phyloP scores from a whole-genome alignment of 2,797 vertebrate species.

The Acrossocheilus fasciatus region DNA sequence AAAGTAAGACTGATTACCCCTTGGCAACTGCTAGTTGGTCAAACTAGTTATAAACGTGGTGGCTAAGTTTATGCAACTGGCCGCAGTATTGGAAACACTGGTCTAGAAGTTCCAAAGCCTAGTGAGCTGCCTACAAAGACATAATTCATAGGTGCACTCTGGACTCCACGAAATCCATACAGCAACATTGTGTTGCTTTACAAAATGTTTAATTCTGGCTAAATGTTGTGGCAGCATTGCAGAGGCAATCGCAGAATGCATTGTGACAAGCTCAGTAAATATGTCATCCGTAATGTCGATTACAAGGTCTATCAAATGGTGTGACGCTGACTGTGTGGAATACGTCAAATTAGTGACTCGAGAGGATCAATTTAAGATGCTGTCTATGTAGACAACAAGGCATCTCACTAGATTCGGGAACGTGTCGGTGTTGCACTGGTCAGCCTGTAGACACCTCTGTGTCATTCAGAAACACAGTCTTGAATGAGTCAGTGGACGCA shows the following conservation, averaged over 20 bases:
- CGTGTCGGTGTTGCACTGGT: not conserved
- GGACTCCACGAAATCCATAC: not conserved
- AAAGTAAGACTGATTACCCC: too few relatives aligned
- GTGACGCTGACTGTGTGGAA: not conserved
- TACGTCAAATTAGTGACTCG: not conserved
- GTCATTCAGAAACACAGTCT: slow-evolving; percentile 14
- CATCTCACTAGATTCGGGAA: not conserved
- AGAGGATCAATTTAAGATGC: not conserved
- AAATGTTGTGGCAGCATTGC: not conserved
- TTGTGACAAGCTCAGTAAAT: not conserved
- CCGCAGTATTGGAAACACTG: not conserved
- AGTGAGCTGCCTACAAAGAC: not conserved
- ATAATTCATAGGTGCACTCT: not conserved
- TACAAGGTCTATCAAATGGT: not conserved
- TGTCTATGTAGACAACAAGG: not conserved
- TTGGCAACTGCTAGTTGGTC: too few relatives aligned
- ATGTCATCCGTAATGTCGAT: not conserved
- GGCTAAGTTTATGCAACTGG: too few relatives aligned
- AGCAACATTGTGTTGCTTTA: not conserved
- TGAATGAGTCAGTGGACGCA: slow-evolving; percentile 9
- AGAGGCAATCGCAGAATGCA: not conserved
- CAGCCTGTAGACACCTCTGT: not conserved
- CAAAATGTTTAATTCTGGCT: not conserved
- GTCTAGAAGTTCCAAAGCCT: not conserved
- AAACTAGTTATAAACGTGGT: too few relatives aligned